Evolutionary conservation across 2,113 vertebrate species (phyloP), one percentile per base, ranked within the genome.

Genomic region (Callipepla californica): DNA sequence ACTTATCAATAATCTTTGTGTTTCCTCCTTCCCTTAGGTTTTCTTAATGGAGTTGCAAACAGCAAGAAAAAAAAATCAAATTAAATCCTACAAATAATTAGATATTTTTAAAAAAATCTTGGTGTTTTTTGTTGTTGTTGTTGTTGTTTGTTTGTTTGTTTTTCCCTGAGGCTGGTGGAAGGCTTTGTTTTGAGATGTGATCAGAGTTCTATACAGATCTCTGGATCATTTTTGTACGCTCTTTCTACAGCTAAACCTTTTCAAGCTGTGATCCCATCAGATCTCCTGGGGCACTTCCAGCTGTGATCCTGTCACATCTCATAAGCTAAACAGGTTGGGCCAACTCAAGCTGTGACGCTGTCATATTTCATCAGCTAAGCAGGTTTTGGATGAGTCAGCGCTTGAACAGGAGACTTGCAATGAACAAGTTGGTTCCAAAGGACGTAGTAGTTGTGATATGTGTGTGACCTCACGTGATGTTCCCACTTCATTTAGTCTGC

Each of bases 211-310:
- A 61, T 58, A 28, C 19, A 62, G n/a, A 63, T 36, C 57, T 91
- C 91, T 75, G 16, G 62, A 85, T 90, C 62, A 78, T 72, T 30
- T 36, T 85, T 92, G 25, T 83, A 26, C 55, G 2, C 42, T 67
- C 3, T 76, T 45, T 93, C 73, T 67, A 34, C 28, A 86, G 38
- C 53, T 75, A 87, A 94, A 30, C 32, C 34, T 66, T 67, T 84
- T 93, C 95, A 91, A 96, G 92, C 85, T 96, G 95, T 74, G 96
- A 95, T 95, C 86, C 92, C 65, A 96, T 89, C 90, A 96, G 93
- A 96, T 96, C 94, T 95, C 95, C 80, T 87, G 95, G 93, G 93
- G 66, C 86, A 91, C 26, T 92, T 95, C 96, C 89, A 89, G 68
- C 84, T 95, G 93, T 66, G 94, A 95, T 94, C 79, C 73, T 95